Conservation (phyloP, 2,888 invertebrate genomes). For the Merodon equestris region DNA sequence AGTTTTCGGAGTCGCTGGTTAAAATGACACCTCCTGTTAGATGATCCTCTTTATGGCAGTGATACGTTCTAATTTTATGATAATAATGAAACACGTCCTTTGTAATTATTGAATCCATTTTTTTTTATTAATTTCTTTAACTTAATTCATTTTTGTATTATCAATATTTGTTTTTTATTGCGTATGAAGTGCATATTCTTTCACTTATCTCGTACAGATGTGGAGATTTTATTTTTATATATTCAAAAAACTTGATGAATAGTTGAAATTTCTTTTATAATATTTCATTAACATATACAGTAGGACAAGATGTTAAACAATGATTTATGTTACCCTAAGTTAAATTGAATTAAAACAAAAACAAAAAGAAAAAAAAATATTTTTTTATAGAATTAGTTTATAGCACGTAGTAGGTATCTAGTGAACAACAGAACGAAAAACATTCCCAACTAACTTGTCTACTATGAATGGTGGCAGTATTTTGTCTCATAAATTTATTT, state of each 20-base stretch:
- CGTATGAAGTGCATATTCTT: constrained; percentile 42
- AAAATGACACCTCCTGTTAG: too few species aligned
- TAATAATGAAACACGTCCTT: too few species aligned
- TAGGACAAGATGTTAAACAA: neutral
- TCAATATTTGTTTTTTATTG: constrained; percentile 32
- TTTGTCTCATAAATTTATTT: constrained; percentile 24
- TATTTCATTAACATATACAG: constrained; percentile 5
- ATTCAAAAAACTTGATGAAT: constrained; percentile 12
- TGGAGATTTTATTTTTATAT: constrained; percentile 18
- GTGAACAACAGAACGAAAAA: neutral
- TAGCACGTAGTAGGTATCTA: neutral
- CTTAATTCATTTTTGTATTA: too few species aligned
- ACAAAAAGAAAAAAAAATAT: neutral
- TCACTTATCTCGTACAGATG: constrained; percentile 31
- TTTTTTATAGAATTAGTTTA: constrained; percentile 1
- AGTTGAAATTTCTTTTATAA: constrained; percentile 1
- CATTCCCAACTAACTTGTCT: constrained; percentile 26
- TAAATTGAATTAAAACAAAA: too few species aligned
- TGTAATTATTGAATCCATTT: neutral
- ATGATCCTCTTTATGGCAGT: too few species aligned
- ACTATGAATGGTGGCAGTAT: constrained; percentile 51
- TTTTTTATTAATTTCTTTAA: constrained; percentile 16
- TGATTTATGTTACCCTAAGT: constrained; percentile 12
- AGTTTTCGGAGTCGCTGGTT: too few species aligned
- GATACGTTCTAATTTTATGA: too few species aligned